phyloP scores from a whole-genome alignment of 2,113 vertebrate species.

The Lanius collurio region DNA sequence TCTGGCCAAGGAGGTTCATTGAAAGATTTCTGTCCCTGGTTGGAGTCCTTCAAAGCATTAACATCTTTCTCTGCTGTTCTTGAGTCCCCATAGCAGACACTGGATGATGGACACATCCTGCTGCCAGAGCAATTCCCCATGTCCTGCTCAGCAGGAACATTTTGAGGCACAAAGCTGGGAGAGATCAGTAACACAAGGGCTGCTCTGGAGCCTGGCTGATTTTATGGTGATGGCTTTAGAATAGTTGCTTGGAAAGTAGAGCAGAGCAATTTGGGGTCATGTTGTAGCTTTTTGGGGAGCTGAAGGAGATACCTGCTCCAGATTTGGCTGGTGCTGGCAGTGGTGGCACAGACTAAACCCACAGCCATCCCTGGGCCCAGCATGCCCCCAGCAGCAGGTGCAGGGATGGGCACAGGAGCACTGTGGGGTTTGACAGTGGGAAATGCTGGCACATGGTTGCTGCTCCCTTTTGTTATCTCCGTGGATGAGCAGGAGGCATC shows the following conservation, averaged over 20 bases:
- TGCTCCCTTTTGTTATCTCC: neutral
- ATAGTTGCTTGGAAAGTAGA: neutral
- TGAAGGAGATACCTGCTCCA: neutral
- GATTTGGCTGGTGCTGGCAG: neutral
- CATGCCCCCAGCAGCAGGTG: neutral
- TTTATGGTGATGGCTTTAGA: neutral
- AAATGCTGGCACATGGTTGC: neutral
- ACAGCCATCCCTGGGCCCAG: rapidly evolving
- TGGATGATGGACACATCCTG: slow-evolving; percentile 2
- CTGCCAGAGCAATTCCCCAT: slow-evolving; percentile 34
- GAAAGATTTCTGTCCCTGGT: neutral
- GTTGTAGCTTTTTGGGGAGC: neutral
- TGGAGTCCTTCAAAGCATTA: neutral
- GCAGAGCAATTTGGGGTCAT: neutral
- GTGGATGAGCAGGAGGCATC: neutral
- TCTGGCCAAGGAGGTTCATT: neutral
- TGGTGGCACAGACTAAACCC: neutral
- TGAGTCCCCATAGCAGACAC: neutral
- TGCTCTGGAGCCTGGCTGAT: neutral
- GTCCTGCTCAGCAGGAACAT: slow-evolving; percentile 27
- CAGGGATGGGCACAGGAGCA: neutral
- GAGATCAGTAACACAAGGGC: neutral
- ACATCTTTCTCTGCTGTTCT: neutral
- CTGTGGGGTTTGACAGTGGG: neutral
- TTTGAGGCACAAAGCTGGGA: neutral